phyloP scores from a whole-genome alignment of 2,888 invertebrate genomes.

The Xanthia icteritia region DNA sequence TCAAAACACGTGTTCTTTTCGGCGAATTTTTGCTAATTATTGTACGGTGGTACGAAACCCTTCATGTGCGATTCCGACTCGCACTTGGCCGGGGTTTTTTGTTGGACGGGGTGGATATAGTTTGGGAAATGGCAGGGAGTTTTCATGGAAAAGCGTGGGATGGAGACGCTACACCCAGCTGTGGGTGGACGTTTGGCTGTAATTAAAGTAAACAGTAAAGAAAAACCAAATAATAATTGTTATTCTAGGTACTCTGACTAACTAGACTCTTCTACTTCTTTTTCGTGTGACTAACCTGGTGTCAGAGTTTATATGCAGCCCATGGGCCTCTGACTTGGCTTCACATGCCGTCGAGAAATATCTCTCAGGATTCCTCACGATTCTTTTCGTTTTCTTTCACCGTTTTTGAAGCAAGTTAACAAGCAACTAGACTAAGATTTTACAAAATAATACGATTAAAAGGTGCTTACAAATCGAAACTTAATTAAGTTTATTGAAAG shows the following conservation, averaged over 20 bases:
- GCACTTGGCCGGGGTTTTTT: not conserved
- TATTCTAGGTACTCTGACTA: conserved; percentile 4
- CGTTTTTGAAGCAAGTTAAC: too few species aligned
- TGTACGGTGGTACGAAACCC: too few species aligned
- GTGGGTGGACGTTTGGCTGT: conserved; percentile 33
- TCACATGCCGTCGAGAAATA: too few species aligned
- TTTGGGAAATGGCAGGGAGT: conserved; percentile 9
- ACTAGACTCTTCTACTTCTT: not conserved
- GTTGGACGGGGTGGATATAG: conserved; percentile 11
- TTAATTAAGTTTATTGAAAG: not conserved
- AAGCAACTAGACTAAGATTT: not conserved
- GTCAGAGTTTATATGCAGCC: too few species aligned
- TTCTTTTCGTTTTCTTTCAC: too few species aligned
- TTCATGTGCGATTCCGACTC: too few species aligned
- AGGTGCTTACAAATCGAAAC: not conserved
- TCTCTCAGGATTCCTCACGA: too few species aligned
- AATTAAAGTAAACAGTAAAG: not conserved
- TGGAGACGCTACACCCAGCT: not conserved
- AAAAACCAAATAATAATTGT: not conserved
- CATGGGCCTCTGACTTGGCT: too few species aligned
- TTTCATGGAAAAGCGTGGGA: conserved; percentile 29
- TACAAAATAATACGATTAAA: not conserved
- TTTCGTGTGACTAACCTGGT: too few species aligned
- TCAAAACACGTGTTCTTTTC: too few species aligned
- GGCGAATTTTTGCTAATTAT: too few species aligned